Base-by-base conservation (phyloP, 2,113 vertebrate genomes). In the Odocoileus virginianus region DNA sequence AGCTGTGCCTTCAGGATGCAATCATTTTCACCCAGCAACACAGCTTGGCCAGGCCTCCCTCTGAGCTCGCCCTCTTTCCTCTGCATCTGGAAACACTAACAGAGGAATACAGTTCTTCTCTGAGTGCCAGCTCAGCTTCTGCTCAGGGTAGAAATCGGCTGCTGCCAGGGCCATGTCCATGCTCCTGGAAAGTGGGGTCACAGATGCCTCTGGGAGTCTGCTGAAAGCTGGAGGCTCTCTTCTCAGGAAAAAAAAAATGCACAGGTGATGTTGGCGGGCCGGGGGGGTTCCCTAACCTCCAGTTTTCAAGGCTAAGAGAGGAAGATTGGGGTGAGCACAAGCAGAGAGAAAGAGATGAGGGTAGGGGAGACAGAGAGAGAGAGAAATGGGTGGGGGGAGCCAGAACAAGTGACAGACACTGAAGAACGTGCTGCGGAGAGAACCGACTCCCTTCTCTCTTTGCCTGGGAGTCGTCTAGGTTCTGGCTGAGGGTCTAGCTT, bases 61-160 rank as follows among this genome's bases (percentile, higher is more conserved):
- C 3, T n/a, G 4, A 50, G 45, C 67, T 55, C 85, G 40, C 74
- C n/a, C 74, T 40, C 82, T 54, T 61, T 87, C 81, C 58, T 52
- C 84, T 45, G 87, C 19, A 79, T 67, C 94, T 71, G 76, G 81
- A 87, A 92, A 60, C 84, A 82, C 45, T 81, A 87, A 95, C 94
- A 94, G 93, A 94, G 81, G 85, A 86, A 91, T 12, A 74, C 5
- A 7, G 52, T 76, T 30, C 60, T 27, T 79, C 71, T 89, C 84
- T 3, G 16, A 87, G 54, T 4, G 2, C 40, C 43, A 85, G 21
- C 87, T 78, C 87, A 67, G 84, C 58, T n/a, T 45, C 57, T 50
- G 89, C 89, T 93, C 47, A 55, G 36, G 47, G 76, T 30, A 58
- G 76, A 74, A 95, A 86, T 50, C 7, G 2, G 95, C 87, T 94